Percentiles rank a stretch among this genome's conserved stretches.
Conservation (phyloP, 2,888 invertebrate genomes). For the Hyposoter didymator region DNA sequence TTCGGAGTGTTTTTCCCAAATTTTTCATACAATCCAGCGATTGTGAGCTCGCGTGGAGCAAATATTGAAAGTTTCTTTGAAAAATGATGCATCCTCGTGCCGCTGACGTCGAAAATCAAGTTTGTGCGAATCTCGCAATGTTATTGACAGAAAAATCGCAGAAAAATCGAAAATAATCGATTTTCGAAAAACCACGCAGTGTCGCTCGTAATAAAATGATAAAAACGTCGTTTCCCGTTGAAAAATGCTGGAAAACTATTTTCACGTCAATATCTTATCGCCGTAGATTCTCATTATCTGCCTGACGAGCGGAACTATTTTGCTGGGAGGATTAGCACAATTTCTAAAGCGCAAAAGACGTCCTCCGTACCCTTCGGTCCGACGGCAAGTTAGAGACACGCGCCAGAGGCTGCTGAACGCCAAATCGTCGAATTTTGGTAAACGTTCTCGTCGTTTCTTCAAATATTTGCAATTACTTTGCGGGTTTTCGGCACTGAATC, state of each 20-base stretch:
- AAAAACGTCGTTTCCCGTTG: not conserved
- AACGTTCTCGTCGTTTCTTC: slow-evolving; percentile 49
- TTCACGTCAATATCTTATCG: slow-evolving; percentile 66
- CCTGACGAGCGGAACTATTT: slow-evolving; percentile 91
- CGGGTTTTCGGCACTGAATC: not conserved
- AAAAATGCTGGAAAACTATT: not conserved
- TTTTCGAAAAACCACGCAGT: not conserved
- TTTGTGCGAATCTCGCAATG: not conserved
- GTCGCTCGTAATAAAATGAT: not conserved
- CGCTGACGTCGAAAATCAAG: not conserved
- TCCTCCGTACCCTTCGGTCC: slow-evolving; percentile 79
- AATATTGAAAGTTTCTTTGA: not conserved
- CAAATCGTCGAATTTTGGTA: slow-evolving; percentile 82
- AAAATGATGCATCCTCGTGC: not conserved
- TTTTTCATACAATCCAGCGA: not conserved
- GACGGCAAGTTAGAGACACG: slow-evolving; percentile 77
- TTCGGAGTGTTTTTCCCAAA: not conserved
- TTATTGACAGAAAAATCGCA: not conserved
- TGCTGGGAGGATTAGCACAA: slow-evolving; percentile 93
- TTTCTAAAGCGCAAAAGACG: slow-evolving; percentile 89
- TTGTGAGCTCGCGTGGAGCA: not conserved
- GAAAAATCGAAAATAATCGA: not conserved
- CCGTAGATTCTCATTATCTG: slow-evolving; percentile 89
- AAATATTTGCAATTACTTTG: not conserved
- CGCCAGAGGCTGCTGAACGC: slow-evolving; percentile 79